A percentile compares a stretch with the other conserved stretches of the same genome.
phyloP scores from a whole-genome alignment of 2,888 invertebrate genomes.

The Gerris lacustris region DNA sequence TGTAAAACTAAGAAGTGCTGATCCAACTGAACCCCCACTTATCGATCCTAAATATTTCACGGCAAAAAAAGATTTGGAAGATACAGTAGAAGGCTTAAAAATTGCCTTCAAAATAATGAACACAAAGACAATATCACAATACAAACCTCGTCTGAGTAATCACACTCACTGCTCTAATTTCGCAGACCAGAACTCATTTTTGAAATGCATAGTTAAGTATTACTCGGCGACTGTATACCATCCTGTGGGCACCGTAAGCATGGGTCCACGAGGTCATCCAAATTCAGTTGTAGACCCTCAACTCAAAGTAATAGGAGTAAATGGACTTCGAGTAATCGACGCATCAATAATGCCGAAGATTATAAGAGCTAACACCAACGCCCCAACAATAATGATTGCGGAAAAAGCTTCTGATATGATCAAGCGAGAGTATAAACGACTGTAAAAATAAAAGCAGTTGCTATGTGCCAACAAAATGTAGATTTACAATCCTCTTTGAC shows the following conservation, averaged over 20 bases:
- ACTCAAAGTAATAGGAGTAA: conserved; percentile 23
- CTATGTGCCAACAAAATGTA: no score
- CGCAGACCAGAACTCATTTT: conserved; percentile 55
- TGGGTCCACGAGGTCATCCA: conserved; percentile 26
- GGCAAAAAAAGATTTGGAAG: conserved; percentile 36
- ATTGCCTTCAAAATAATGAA: conserved; percentile 28
- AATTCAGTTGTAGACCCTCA: conserved; percentile 25
- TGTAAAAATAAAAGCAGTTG: not conserved
- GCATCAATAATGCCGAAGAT: conserved; percentile 25
- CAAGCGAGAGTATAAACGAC: conserved; percentile 27
- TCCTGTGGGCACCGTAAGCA: conserved; percentile 33
- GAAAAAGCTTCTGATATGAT: conserved; percentile 42
- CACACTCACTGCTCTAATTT: conserved; percentile 45
- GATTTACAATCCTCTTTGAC: no score
- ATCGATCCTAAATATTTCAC: conserved; percentile 43
- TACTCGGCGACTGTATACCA: conserved; percentile 68
- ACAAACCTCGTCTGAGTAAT: conserved; percentile 47
- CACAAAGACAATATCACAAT: conserved; percentile 39
- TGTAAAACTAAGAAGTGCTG: conserved; percentile 36
- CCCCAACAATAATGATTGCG: conserved; percentile 38
- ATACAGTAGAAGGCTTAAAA: conserved; percentile 32
- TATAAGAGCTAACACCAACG: conserved; percentile 26
- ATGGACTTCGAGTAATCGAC: conserved; percentile 24
- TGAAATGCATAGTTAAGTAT: conserved; percentile 76
- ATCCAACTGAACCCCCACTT: conserved; percentile 41